Conservation (phyloP, 2,888 invertebrate species). For the Patella pellucida region DNA sequence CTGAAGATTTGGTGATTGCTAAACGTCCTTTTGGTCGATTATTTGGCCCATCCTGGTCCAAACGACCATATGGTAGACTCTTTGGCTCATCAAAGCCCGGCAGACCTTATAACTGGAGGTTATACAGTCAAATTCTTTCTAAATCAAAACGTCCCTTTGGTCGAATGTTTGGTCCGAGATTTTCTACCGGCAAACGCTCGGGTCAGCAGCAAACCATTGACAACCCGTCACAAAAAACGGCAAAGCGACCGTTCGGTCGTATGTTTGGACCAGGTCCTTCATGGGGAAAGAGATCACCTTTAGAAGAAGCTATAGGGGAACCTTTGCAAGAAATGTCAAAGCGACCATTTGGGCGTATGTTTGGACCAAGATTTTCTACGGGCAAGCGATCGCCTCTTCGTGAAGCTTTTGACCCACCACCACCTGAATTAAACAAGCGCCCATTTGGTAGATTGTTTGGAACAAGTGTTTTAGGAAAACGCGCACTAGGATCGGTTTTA, state of each 20-base stretch:
- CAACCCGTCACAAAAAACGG: background rate
- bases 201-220: background rate
- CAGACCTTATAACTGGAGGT: background rate
- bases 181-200: background rate
- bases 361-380: background rate
- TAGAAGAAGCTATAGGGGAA: no score
- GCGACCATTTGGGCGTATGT: conserved; percentile 2
- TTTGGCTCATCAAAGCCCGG: background rate
- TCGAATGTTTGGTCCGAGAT: background rate
- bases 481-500: background rate
- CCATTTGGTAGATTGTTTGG: conserved; percentile 4
- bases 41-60: conserved; percentile 4
- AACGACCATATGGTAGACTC: background rate
- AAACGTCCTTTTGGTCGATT: background rate
- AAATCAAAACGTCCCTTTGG: background rate
- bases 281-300: background rate
- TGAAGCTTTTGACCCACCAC: no score
- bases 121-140: background rate
- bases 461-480: background rate
- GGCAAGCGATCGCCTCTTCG: background rate
- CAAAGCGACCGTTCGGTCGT: background rate
- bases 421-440: background rate
- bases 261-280: background rate
- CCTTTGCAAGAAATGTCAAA: background rate
- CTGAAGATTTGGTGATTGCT: background rate